Evolutionary conservation across 2,113 vertebrate species (phyloP), one percentile per base, ranked within the genome.

Genomic region (Scomber scombrus): DNA sequence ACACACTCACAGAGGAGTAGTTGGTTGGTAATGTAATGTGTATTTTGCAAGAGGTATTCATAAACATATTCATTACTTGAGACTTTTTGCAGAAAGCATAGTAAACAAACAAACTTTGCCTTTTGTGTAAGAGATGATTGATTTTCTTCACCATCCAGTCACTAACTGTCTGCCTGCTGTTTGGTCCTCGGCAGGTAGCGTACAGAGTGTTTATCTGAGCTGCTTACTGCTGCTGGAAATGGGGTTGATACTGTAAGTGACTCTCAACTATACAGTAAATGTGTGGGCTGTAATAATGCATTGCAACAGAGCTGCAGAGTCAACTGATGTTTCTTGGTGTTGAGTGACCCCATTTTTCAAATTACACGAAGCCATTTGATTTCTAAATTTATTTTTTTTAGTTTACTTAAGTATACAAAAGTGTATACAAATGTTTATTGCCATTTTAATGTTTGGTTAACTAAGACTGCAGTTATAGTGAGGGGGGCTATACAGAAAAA

Each of bases 181-280:
- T 46, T 65, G 31, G 9, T 55, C 11, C 47, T 34, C 9, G 11
- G 12, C 34, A 60, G 23, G 54, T 43, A 34, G 47, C n/a, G 12
- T 63, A 9, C 50, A 55, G 23, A 26, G 19, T 0, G 64, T 50
- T 61, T 68, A 49, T 66, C 49, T 21, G 14, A 67, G 57, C 12
- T 19, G 49, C 46, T 71, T 19, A 67, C 16, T 72, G 67, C 50
- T 45, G 56, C 65, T 63, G 60, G 43, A 77, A 78, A 67, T 13
- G 6, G 63, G 29, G 15, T 73, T 72, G 46, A 73, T 76, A 23
- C 34, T 56, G 51, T 56, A 29, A 57, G 31, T 55, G 23, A 76
- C 61, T 12, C 19, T 57, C 52, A 68, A 15, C 11, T 1, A 29
- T 11, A 71, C 47, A 52, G 47, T 60, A 61, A 47, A 54, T 47